phyloP scores from a whole-genome alignment of 2,888 invertebrate genomes.

The Cryptus armator region DNA sequence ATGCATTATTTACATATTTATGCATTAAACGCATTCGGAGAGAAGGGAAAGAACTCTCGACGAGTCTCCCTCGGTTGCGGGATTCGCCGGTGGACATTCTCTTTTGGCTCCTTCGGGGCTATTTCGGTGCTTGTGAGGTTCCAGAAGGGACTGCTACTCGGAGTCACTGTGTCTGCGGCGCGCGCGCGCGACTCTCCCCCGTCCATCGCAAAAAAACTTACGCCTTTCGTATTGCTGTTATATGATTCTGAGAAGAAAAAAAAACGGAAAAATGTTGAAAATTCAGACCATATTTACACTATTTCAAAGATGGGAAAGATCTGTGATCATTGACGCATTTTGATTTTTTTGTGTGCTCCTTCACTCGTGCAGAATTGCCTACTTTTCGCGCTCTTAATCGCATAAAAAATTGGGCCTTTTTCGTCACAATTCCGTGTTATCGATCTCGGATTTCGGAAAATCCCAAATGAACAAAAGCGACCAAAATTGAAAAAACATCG shows the following conservation, averaged over 20 bases:
- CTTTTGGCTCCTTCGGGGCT: conserved; percentile 62
- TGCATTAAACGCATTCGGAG: conserved; percentile 78
- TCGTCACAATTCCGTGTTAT: too few relatives aligned
- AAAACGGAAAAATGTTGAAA: not conserved
- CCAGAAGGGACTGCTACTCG: conserved; percentile 20
- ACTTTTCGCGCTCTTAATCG: too few relatives aligned
- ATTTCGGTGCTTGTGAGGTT: conserved; percentile 38
- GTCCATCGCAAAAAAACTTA: not conserved
- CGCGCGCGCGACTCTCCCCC: conserved; percentile 5
- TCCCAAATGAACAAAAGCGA: too few relatives aligned
- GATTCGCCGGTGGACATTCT: conserved; percentile 66
- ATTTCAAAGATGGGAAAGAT: too few relatives aligned
- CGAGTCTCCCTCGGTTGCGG: conserved; percentile 35
- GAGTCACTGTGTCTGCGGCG: conserved; percentile 24
- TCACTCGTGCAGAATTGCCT: too few relatives aligned
- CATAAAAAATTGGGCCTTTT: too few relatives aligned
- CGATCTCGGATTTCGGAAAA: too few relatives aligned
- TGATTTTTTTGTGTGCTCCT: too few relatives aligned
- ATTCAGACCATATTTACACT: not conserved
- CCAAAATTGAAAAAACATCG: too few relatives aligned
- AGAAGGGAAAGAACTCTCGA: not conserved
- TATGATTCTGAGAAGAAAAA: not conserved
- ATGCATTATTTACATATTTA: conserved; percentile 83
- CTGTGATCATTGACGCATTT: too few relatives aligned
- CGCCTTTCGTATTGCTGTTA: conserved; percentile 14